Conservation (phyloP, 2,797 vertebrate species). For the Otolemur crassicaudatus region DNA sequence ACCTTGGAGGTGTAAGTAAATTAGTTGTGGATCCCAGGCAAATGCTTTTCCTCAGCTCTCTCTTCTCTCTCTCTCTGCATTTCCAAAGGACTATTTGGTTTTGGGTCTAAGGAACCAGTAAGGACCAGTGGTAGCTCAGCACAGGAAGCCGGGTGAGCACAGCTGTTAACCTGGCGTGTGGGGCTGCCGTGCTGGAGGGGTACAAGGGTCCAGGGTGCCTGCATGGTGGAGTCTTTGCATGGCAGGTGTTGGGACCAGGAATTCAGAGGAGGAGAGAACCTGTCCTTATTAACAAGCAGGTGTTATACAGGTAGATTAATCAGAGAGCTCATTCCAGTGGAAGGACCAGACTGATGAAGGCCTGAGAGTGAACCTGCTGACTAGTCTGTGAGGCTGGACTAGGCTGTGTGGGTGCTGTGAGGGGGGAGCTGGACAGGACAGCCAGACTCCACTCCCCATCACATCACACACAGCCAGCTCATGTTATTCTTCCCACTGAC, state of each 20-base stretch:
- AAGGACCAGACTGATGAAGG: neutral
- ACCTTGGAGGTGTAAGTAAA: neutral
- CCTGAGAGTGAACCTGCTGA: too few species aligned
- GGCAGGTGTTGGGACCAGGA: neutral
- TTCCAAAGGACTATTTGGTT: neutral
- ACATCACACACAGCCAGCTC: accelerated
- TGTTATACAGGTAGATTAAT: neutral
- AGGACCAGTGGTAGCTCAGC: accelerated
- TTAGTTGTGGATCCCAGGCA: neutral
- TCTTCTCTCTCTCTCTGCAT: neutral
- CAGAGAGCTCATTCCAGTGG: neutral
- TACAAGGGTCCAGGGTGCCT: accelerated
- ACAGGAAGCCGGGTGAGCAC: accelerated
- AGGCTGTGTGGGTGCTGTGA: accelerated
- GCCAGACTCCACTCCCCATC: accelerated
- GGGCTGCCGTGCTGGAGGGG: too few species aligned
- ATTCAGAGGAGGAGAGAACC: too few species aligned
- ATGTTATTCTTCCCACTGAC: accelerated
- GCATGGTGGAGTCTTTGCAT: accelerated
- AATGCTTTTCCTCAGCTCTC: too few species aligned
- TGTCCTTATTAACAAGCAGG: accelerated
- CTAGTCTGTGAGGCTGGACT: neutral
- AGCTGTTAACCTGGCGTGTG: accelerated
- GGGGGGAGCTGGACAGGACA: accelerated
- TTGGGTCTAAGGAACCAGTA: neutral